phyloP scores from a whole-genome alignment of 2,888 invertebrate species.

The Theristus sp. region DNA sequence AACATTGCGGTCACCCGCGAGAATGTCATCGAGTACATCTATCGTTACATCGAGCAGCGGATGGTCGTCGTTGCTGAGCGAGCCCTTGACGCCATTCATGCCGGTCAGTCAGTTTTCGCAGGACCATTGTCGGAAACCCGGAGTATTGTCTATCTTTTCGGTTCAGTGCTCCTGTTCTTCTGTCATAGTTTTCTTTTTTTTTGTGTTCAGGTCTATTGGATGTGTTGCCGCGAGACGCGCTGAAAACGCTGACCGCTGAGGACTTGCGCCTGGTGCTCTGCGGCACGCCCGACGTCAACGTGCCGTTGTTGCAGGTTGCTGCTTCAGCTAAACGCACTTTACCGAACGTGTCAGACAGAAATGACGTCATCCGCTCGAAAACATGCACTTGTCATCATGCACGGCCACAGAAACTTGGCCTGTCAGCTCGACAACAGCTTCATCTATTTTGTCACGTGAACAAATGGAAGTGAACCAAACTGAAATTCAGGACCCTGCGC shows the following conservation, averaged over 20 bases:
- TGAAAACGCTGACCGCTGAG: constrained; percentile 83
- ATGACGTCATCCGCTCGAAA: too few species aligned
- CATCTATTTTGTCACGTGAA: too few species aligned
- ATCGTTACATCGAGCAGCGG: constrained; percentile 79
- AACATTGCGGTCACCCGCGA: constrained; percentile 71
- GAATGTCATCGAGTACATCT: constrained; percentile 90
- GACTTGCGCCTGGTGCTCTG: constrained; percentile 81
- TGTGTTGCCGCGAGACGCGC: constrained; percentile 70
- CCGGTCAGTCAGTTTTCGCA: too few species aligned
- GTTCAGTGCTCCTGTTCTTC: not conserved
- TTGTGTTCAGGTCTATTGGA: constrained; percentile 96
- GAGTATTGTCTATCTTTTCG: not conserved
- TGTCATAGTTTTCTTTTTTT: too few species aligned
- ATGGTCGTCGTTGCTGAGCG: constrained; percentile 83
- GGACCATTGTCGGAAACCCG: too few species aligned
- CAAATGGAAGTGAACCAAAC: too few species aligned
- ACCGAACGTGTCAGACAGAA: too few species aligned
- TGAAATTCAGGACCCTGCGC: too few species aligned
- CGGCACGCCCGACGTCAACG: constrained; percentile 45
- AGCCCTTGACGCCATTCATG: constrained; percentile 56
- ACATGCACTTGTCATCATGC: too few species aligned
- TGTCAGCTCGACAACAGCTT: too few species aligned
- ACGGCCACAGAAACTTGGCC: not conserved
- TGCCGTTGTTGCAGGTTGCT: not conserved
- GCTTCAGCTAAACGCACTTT: too few species aligned